These are phyloP conservation scores for Merodon equestris DNA, from an alignment of 2,888 invertebrate genomes.

Conservation along the genomic window DNA sequence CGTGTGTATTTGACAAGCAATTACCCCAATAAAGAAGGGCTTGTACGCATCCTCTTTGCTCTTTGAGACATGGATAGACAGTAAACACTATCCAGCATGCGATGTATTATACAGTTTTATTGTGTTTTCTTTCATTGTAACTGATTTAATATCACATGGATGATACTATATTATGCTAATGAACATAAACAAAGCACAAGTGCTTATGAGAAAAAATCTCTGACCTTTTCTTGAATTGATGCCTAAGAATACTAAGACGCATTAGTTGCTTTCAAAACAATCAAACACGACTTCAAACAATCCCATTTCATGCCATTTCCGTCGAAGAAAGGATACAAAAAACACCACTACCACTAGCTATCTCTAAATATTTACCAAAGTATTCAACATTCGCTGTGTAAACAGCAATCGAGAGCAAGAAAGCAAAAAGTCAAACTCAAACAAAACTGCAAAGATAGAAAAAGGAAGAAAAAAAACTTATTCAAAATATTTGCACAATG, in stretches of 20 bases:
- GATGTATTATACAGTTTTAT: slow-evolving; percentile 13
- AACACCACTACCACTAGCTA: too few relatives aligned
- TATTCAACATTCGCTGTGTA: slow-evolving; percentile 26
- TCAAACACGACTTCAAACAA: slow-evolving; percentile 1
- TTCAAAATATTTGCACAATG: slow-evolving; percentile 65
- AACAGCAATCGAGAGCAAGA: slow-evolving; percentile 21
- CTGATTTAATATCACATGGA: slow-evolving; percentile 15
- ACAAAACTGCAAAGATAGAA: slow-evolving; percentile 31
- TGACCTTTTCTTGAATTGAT: too few relatives aligned
- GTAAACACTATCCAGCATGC: slow-evolving; percentile 12
- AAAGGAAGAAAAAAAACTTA: too few relatives aligned
- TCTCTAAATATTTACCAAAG: slow-evolving; percentile 24
- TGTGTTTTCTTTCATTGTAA: slow-evolving; percentile 1
- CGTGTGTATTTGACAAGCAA: slow-evolving; percentile 60
- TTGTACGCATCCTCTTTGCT: slow-evolving; percentile 27
- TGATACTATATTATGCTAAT: too few relatives aligned
- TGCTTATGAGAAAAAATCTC: too few relatives aligned
- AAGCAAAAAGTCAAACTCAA: slow-evolving; percentile 21
- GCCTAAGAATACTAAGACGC: too few relatives aligned
- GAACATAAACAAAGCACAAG: too few relatives aligned
- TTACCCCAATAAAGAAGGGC: slow-evolving; percentile 48
- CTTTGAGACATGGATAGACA: slow-evolving; percentile 32
- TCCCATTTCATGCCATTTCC: too few relatives aligned
- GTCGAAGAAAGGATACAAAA: too few relatives aligned
- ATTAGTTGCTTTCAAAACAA: background rate